phyloP scores from a whole-genome alignment of 2,113 vertebrate species.

The Seriola quinqueradiata region DNA sequence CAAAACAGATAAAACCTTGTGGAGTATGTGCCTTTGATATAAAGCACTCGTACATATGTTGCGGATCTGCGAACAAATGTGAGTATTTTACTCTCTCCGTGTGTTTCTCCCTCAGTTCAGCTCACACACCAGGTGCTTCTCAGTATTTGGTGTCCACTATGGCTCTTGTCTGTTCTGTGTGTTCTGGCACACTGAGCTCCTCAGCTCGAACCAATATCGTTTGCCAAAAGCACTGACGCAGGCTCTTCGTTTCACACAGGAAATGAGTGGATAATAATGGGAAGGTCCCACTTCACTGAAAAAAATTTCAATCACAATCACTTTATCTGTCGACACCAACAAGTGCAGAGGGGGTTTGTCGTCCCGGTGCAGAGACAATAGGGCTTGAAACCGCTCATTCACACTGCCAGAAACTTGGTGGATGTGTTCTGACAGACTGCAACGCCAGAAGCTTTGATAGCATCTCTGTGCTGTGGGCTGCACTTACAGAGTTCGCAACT shows the following conservation, averaged over 20 bases:
- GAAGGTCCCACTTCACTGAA: constrained; percentile 47
- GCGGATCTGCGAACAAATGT: constrained; percentile 19
- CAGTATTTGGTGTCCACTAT: constrained; percentile 62
- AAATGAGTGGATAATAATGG: constrained; percentile 61
- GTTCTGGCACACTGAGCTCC: constrained; percentile 60
- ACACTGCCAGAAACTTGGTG: constrained; percentile 35
- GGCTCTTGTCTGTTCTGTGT: constrained; percentile 54
- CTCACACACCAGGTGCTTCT: constrained; percentile 77
- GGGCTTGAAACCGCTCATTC: constrained; percentile 8
- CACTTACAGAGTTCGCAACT: constrained; percentile 27
- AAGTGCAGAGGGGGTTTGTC: neutral
- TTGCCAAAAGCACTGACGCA: constrained; percentile 49
- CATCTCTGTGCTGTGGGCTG: constrained; percentile 57
- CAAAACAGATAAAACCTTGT: neutral
- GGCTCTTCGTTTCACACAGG: constrained; percentile 49
- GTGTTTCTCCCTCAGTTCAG: constrained; percentile 35
- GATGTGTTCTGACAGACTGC: constrained; percentile 26
- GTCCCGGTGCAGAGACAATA: constrained; percentile 37
- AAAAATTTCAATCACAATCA: constrained; percentile 42
- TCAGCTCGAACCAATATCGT: constrained; percentile 49
- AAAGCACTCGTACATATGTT: constrained; percentile 11
- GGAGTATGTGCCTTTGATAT: constrained; percentile 3
- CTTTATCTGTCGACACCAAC: constrained; percentile 39
- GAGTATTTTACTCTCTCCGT: constrained; percentile 19
- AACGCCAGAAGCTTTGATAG: constrained; percentile 51